Evolutionary conservation across 2,113 vertebrate species (phyloP), one percentile per base, ranked within the genome.

Genomic region (Haliaeetus leucogaster): DNA sequence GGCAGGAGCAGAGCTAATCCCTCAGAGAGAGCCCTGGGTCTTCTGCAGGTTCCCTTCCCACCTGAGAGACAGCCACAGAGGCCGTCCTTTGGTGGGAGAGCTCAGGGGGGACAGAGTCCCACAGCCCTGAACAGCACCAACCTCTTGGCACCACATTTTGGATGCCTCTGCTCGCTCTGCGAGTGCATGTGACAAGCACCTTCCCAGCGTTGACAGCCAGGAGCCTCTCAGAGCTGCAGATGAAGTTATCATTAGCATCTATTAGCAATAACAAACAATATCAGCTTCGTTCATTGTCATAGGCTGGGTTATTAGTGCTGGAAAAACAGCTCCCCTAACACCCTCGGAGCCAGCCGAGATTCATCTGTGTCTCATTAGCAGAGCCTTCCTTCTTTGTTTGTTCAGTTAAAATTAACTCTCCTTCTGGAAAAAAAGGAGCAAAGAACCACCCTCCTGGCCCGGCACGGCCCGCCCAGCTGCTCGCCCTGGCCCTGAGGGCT

Each of bases 341-440:
- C 85, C 87, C 66, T 43, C 6, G 0, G 38, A 91, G 85, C 87
- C 93, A 42, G 82, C 53, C 2, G 16, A 90, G 90, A 93, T 96
- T 53, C 93, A 56, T 95, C 95, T 45, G 89, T 11, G 95, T 92
- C 96, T 95, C 93, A 53, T 93, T 95, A 95, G 90, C 94, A 32
- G 67, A 56, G 40, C 58, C 38, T 86, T 26, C 70, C 84, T 73
- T 25, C 87, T 48, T 61, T 59, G 56, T 62, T 87, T 63, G 88
- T 34, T 72, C 82, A 30, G 79, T 61, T 80, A 48, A 72, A 83
- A 93, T 94, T 79, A 79, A 55, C 91, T 86, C 74, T 38, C 47
- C 56, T 90, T 42, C 86, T 55, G 73, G 30, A 72, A 52, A 53
- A 65, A 10, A 36, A 34, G 9, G 10, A 61, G 55, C 2, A 12